Base-by-base conservation (phyloP, 2,888 invertebrate genomes). In the Acleris literana region DNA sequence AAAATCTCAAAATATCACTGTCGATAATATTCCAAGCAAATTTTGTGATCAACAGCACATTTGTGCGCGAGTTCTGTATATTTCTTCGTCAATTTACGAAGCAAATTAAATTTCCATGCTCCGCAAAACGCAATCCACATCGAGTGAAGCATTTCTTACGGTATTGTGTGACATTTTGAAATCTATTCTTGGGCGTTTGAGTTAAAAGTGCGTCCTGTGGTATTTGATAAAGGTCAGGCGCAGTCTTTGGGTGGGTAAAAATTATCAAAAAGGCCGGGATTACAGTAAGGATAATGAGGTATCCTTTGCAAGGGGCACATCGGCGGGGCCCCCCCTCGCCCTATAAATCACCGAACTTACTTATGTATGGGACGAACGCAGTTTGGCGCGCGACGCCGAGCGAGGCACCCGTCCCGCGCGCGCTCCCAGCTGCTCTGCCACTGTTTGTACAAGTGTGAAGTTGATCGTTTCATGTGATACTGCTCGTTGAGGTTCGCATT, bases 361-460 rank as follows among this genome's bases (percentile, higher is more conserved):
- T 83, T 81, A 82, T 81, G 82, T 82, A 83, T 79, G 81, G 82
- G 78, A 80, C 75, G 74, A 77, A 53, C 79, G 77, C 90, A 92
- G 92, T 92, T 91, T 86, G 87, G 89, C 90, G 90, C 88, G 88
- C 81, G 90, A 84, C 85, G 82, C 82, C 88, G 83, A 74, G 74
- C 68, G 64, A 69, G 64, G 56, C 71, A 76, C 77, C 84, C 86
- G 90, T 81, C 70, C 75, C 72, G 68, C 66, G 54, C 67, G 73
- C 72, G 70, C 68, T 7, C 73, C 71, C 68, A 71, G 73, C 71
- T 63, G 68, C 72, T 79, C 85, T 87, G 86, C 69, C 73, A 79
- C 85, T 87, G 86, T 89, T 91, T 90, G 86, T 86, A 92, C 90
- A 91, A 92, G 90, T 92, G 91, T 87, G 89, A 90, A 91, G 88